Base-by-base conservation (phyloP, 2,888 invertebrate species). In the Stenolophus ochropezus region DNA sequence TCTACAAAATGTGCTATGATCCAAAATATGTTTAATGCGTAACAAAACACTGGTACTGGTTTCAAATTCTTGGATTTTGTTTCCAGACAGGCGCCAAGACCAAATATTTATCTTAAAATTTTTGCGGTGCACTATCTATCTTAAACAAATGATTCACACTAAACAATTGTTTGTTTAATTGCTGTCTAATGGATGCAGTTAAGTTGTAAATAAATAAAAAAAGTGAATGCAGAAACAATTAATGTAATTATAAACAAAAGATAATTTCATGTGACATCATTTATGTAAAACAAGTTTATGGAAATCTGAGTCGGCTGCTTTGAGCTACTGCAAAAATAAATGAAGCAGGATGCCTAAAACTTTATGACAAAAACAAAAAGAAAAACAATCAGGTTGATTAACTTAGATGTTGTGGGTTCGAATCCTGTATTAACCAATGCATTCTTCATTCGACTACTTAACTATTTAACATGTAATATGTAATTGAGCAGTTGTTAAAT, bases 201-300 rank as follows among this genome's bases (percentile, higher is more conserved):
- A 42, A 42, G 33, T 42, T 42, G 33, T 42, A 42, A 42, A 42
- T 42, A 42, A 23, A 56, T 21, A 56, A 56, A 56, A n/a, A n/a
- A 61, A 61, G 61, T 25, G 61, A 61, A 61, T 61, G 61, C 61
- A 61, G 25, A 61, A 61, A 61, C 61, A 61, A 61, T 61, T 61
- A 61, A 25, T n/a, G 23, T 21, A 56, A 61, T 23, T 61, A n/a
- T n/a, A 61, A 61, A 61, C 61, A 61, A 58, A 58, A 58, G 58
- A 58, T 16, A 58, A 23, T 23, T 6, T 23, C 8, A 14, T 14
- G 21, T 61, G 61, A 23, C 56, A 56, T 56, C 56, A 56, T 56
- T 14, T 18, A 20, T 20, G 56, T 56, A 56, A 56, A 56, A 56
- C 56, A 56, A 8, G 56, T 56, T 16, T 56, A 56, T 56, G 56